Base-by-base conservation (phyloP, 2,888 invertebrate species). In the Meghimatium bilineatum region DNA sequence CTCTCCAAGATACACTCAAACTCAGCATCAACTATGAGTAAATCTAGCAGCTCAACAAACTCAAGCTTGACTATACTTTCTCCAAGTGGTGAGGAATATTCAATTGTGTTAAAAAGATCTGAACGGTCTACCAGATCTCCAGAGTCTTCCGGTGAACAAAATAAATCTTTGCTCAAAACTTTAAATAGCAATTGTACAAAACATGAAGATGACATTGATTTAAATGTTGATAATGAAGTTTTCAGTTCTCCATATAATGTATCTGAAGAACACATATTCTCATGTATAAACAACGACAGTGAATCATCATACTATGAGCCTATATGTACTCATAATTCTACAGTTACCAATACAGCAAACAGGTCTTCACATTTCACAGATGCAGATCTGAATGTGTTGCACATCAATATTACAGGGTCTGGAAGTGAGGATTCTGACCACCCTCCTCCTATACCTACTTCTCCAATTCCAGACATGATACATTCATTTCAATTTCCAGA, bases 101-200 rank as follows among this genome's bases (percentile, higher is more conserved):
- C 83, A 26, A 26, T 77, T 26, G 83, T 83, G 10, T 23, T 83
- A 23, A 83, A 83, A 71, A 77, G 71, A 78, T 83, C 83, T 60
- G 60, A 74, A 20, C 52, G 63, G 23, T 75, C 72, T 56, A 75
- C 75, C 20, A 66, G 20, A 34, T 81, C 75, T 49, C 66, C 81
- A 66, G 72, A 80, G 72, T 44, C 69, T 49, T 38, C 14, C 38
- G 20, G 17, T 60, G 75, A 56, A n/a, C 17, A 1, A n/a, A 38
- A 44, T 29, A 72, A 17, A 6, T 72, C 72, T 72, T n/a, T n/a
- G n/a, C 23, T 26, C n/a, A 44, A 26, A 1, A 8, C 72, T 72
- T 72, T n/a, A 12, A 56, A 23, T 26, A 36, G n/a, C 3, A 63
- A 23, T 38, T 3, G 20, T 52, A 14, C 26, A n/a, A 75, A 63